These are phyloP conservation scores for Noctilio leporinus DNA, from an alignment of 2,113 vertebrate species.

Conservation along the genomic window DNA sequence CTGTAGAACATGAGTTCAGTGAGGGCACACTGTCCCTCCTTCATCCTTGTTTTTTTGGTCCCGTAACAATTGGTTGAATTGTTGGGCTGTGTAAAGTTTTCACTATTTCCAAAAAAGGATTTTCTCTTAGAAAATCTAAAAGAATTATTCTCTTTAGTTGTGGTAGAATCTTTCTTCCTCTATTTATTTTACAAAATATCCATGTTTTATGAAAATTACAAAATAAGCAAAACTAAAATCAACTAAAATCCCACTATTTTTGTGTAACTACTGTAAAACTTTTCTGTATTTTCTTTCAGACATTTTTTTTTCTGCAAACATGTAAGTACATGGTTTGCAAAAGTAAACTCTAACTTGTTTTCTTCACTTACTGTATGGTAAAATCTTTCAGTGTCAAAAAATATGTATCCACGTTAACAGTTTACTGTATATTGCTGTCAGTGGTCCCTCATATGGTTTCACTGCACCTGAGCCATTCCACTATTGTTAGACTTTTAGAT, in stretches of 20 bases:
- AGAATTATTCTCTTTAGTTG: background rate
- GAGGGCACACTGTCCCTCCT: background rate
- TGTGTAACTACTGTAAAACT: background rate
- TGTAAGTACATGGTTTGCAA: background rate
- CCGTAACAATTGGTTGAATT: background rate
- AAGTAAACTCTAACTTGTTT: background rate
- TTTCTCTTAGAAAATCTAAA: constrained; percentile 8
- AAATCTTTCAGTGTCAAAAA: background rate
- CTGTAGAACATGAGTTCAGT: background rate
- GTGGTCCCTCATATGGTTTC: background rate
- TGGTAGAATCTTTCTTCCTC: background rate
- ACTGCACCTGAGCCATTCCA: background rate
- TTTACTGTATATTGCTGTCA: background rate
- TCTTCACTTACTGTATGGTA: background rate
- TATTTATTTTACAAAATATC: background rate
- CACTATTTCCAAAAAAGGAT: constrained; percentile 4
- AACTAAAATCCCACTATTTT: background rate
- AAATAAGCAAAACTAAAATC: constrained; percentile 2
- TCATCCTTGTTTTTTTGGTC: background rate
- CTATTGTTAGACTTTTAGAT: background rate
- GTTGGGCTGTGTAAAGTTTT: background rate
- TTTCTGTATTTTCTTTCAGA: constrained; percentile 20
- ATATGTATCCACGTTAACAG: background rate
- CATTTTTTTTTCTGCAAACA: constrained; percentile 9
- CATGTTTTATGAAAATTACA: background rate